phyloP scores from a whole-genome alignment of 2,797 vertebrate species.

The Tiaroga cobitis region DNA sequence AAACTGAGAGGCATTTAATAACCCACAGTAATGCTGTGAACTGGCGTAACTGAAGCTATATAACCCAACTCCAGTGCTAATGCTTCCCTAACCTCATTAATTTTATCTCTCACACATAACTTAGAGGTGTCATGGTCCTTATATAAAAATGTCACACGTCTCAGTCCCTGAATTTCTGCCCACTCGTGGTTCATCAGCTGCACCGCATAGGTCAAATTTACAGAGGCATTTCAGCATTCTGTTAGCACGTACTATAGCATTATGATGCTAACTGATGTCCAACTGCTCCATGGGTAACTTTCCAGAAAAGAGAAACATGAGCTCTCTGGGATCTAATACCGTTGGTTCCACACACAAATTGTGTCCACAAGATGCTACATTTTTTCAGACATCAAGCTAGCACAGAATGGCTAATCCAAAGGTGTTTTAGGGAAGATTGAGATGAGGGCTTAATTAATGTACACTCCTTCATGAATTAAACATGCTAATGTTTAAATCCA shows the following conservation, averaged over 20 bases:
- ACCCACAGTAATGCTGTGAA: slow-evolving; percentile 19
- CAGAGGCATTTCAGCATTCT: slow-evolving; percentile 25
- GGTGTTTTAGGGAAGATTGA: background rate
- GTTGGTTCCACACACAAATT: background rate
- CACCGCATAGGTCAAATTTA: background rate
- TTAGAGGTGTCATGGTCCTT: slow-evolving; percentile 13
- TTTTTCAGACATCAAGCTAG: background rate
- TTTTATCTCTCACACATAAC: slow-evolving; percentile 23
- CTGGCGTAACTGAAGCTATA: slow-evolving; percentile 14
- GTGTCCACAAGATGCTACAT: background rate
- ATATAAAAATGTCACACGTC: slow-evolving; percentile 37
- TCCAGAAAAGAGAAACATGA: background rate
- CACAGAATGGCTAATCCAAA: background rate
- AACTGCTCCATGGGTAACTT: background rate
- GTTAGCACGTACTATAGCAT: background rate
- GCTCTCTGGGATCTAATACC: background rate
- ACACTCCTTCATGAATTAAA: background rate
- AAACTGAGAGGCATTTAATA: slow-evolving; percentile 1
- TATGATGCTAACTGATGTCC: background rate
- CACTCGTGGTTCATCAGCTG: background rate
- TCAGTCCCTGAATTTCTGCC: slow-evolving; percentile 4
- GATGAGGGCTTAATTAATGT: background rate
- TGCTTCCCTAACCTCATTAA: background rate
- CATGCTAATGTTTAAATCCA: background rate
- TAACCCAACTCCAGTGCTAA: slow-evolving; percentile 24